Evolutionary conservation across 53 echinoderm and acorn worm genomes (phyloP), one percentile per base, ranked within the genome.

Genomic region (Holothuria leucospilota): DNA sequence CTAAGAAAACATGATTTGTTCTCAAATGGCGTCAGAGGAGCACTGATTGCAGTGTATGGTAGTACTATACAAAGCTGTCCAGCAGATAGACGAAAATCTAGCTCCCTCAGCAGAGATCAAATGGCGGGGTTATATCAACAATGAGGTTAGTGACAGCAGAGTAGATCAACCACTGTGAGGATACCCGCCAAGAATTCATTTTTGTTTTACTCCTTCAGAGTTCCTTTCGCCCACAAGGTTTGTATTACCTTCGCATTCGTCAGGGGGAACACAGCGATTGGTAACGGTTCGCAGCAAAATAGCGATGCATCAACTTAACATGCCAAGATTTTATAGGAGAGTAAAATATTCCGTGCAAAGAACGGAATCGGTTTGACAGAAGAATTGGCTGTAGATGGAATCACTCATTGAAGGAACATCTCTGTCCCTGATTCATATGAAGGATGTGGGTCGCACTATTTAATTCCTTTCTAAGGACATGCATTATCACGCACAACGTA

Each of bases 61-160:
- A 75, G 75, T 75, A 51, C 53, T 75, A 27, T 52, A 49, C 25
- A 20, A 75, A 39, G 41, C 75, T 75, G 75, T 20, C 75, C 75
- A 51, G 49, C 75, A 51, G 49, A 49, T 52, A 51, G 75, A 40
- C 56, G 15, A 16, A 27, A 75, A 75, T 75, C 75, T 75, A 75
- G 75, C 23, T 75, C 52, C 51, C 75, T 75, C 28, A 26, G 75
- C 15, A 51, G 51, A 80, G 80, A 80, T 80, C 80, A 80, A 80
- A 80, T 80, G 53, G 52, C 80, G 53, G 80, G 80, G 80, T 80
- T 80, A 80, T 80, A 80, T 80, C 80, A 80, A 80, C 80, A 80
- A 80, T 59, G 80, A 29, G 80, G 80, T 80, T 80, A 80, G 29
- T 80, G 80, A 60, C 80, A 80, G 56, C 56, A 56, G 56, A 56